Conservation (phyloP, 2,888 invertebrate species). For the Ennomos fuscantarius region DNA sequence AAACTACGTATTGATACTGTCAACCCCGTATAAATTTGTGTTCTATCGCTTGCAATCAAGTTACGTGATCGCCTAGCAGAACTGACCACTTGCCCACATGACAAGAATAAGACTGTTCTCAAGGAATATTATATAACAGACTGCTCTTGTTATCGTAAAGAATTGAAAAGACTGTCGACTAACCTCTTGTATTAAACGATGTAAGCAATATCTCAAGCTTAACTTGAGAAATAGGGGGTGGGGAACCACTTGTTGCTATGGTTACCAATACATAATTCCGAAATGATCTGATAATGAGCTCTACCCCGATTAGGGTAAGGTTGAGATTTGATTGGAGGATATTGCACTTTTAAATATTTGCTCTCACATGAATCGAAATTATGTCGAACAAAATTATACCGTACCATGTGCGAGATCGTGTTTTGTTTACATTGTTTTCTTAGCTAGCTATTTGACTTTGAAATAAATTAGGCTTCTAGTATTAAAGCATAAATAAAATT, state of each 20-base stretch:
- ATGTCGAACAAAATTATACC: slow-evolving; percentile 46
- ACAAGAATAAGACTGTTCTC: too few species aligned
- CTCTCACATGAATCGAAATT: slow-evolving; percentile 48
- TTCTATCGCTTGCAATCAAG: too few species aligned
- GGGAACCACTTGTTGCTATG: slow-evolving; percentile 73
- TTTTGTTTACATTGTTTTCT: slow-evolving; percentile 17
- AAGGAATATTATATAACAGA: neutral
- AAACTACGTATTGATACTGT: too few species aligned
- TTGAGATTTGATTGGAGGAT: slow-evolving; percentile 25
- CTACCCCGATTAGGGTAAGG: slow-evolving; percentile 26
- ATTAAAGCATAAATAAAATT: too few species aligned
- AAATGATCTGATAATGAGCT: slow-evolving; percentile 38
- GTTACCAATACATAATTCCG: slow-evolving; percentile 48
- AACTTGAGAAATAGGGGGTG: slow-evolving; percentile 51
- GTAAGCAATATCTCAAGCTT: slow-evolving; percentile 69
- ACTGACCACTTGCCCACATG: too few species aligned
- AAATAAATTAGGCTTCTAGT: too few species aligned
- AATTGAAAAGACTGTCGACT: slow-evolving; percentile 33
- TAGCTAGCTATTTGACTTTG: neutral
- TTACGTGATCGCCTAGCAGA: too few species aligned
- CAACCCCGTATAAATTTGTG: too few species aligned
- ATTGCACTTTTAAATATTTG: slow-evolving; percentile 33
- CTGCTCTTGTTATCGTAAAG: slow-evolving; percentile 11
- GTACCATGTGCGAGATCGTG: slow-evolving; percentile 38
- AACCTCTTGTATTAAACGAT: slow-evolving; percentile 47